Percentiles rank a stretch among this genome's conserved stretches.
Evolutionary conservation across 2,797 vertebrate genomes (phyloP).

Genomic region (Syndactyla subalaris): DNA sequence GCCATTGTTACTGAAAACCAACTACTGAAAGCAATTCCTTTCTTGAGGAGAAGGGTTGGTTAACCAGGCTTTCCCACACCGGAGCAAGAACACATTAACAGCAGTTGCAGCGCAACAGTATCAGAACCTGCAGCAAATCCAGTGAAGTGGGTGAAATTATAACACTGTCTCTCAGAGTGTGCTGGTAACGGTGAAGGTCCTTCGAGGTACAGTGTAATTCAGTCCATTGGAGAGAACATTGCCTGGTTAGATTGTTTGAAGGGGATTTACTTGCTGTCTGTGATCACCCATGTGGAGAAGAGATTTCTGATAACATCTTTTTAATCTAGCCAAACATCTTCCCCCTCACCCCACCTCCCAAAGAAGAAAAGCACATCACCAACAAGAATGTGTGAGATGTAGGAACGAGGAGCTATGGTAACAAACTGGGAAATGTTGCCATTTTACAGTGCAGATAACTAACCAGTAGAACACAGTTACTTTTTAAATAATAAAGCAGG

Average conservation of each 20-base stretch:
- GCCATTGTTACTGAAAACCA: not conserved
- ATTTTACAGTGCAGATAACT: not conserved
- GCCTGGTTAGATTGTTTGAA: not conserved
- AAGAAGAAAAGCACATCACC: not conserved
- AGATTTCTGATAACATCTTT: not conserved
- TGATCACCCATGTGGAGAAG: not conserved
- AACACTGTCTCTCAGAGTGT: not conserved
- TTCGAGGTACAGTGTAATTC: not conserved
- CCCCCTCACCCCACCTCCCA: rapidly evolving
- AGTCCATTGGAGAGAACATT: not conserved
- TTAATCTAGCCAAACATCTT: not conserved
- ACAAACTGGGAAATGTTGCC: not conserved
- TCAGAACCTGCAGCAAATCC: not conserved
- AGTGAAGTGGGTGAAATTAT: not conserved
- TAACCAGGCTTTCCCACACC: constrained; percentile 32
- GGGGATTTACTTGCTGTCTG: not conserved
- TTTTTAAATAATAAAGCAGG: not conserved
- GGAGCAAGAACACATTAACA: not conserved
- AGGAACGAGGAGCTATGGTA: not conserved
- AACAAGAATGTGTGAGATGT: not conserved
- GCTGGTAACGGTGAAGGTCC: not conserved
- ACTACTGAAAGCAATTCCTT: constrained; percentile 34
- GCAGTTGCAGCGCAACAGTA: not conserved
- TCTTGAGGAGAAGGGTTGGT: constrained; percentile 7
- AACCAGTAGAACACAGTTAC: not conserved